Evolutionary conservation across 2,797 vertebrate genomes (phyloP).

Genomic region (Scolopax rusticola): DNA sequence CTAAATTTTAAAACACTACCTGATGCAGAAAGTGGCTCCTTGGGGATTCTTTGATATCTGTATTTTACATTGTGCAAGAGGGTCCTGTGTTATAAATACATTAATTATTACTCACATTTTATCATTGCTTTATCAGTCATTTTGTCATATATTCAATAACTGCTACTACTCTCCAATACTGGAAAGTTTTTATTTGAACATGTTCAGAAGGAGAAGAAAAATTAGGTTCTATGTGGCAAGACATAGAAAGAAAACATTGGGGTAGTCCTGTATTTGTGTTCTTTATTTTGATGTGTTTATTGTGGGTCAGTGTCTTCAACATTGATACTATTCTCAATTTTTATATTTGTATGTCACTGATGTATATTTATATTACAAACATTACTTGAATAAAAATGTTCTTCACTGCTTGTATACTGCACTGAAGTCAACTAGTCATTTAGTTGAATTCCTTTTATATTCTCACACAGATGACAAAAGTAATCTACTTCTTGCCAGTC

Average conservation of each 20-base stretch:
- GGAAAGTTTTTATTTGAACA: not conserved
- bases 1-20: not conserved
- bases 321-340: not conserved
- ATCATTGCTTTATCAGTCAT: not conserved
- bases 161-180: not conserved
- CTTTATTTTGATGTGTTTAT: not conserved
- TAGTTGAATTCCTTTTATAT: constrained; percentile 1
- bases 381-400: not conserved
- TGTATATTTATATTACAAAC: not conserved
- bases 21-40: not conserved
- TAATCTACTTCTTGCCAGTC: not conserved
- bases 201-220: not conserved
- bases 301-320: not conserved
- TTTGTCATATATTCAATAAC: not conserved
- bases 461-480: not conserved
- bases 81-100: not conserved
- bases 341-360: not conserved
- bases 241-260: not conserved
- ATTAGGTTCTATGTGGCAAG: not conserved
- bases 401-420: not conserved
- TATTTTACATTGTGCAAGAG: not conserved
- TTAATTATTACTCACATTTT: not conserved
- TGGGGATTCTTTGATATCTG: not conserved
- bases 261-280: not conserved
- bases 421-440: not conserved